phyloP scores from a whole-genome alignment of 2,888 invertebrate genomes.

The Physocephala rufipes region DNA sequence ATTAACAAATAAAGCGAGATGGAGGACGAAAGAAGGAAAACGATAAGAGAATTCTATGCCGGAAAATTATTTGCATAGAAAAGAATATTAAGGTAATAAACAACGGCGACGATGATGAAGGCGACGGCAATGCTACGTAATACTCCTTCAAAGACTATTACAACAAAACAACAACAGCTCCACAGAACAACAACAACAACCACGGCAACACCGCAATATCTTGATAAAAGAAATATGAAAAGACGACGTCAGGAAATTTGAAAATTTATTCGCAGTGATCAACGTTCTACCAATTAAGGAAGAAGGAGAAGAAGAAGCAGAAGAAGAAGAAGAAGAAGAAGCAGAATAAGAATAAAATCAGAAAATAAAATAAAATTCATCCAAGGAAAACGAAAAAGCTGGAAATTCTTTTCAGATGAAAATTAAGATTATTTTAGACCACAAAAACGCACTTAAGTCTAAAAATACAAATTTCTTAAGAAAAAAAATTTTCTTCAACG shows the following conservation, averaged over 20 bases:
- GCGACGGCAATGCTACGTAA: no score
- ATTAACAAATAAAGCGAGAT: no score
- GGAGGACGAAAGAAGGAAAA: no score
- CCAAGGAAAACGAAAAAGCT: slow-evolving; percentile 21
- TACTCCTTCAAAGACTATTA: no score
- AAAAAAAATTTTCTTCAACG: no score
- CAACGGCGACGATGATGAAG: no score
- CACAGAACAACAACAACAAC: slow-evolving; percentile 44
- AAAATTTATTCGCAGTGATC: neutral
- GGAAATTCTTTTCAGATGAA: slow-evolving; percentile 24
- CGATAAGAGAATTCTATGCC: no score
- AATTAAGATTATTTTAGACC: slow-evolving; percentile 15
- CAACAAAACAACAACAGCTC: slow-evolving; percentile 31
- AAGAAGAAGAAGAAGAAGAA: slow-evolving; percentile 1
- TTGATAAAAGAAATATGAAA: slow-evolving; percentile 8
- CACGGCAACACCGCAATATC: slow-evolving; percentile 41
- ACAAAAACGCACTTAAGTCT: no score
- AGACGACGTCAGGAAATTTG: neutral
- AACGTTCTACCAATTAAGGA: neutral
- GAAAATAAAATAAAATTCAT: no score
- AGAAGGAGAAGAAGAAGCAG: slow-evolving; percentile 2
- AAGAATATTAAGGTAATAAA: no score
- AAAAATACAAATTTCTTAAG: no score
- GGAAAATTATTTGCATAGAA: no score
- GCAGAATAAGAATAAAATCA: slow-evolving; percentile 27